A percentile compares a stretch with the other conserved stretches of the same genome.
Evolutionary conservation across 30 jellyfish, hydroid and myxozoan species (phyloP).

Genomic region (Aurelia sp.): DNA sequence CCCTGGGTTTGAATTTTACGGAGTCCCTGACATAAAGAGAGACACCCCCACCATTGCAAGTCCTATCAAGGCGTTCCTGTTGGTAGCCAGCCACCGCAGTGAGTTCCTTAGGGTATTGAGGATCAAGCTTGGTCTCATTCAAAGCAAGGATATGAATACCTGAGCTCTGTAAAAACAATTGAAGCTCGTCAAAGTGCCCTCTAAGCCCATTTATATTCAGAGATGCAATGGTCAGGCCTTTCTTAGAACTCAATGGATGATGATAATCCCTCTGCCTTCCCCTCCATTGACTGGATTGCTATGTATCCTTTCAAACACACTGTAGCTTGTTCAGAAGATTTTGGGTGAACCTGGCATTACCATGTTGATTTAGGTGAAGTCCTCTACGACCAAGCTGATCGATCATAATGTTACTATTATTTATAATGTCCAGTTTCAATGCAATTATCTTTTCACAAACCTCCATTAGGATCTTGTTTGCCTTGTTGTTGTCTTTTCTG

Average conservation of each 20-base stretch:
- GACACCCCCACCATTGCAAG: background rate
- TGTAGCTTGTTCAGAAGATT: conserved; percentile 15
- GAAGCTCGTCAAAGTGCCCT: background rate
- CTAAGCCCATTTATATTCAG: conserved; percentile 12
- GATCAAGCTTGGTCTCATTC: conserved; percentile 25
- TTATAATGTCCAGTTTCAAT: conserved; percentile 2
- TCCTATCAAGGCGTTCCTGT: background rate
- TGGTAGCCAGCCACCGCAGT: conserved; percentile 1
- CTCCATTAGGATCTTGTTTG: conserved; percentile 10
- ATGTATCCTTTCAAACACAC: background rate
- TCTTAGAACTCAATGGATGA: background rate
- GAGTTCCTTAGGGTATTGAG: conserved; percentile 6
- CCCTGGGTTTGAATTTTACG: background rate
- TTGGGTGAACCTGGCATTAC: conserved; percentile 9
- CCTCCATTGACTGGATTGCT: background rate
- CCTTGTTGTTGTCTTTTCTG: conserved; percentile 21
- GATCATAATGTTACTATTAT: conserved; percentile 2
- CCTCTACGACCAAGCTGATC: conserved; percentile 9
- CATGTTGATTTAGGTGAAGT: conserved; percentile 4
- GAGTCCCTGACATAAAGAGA: background rate
- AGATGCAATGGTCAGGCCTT: conserved; percentile 11
- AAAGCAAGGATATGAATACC: conserved; percentile 12
- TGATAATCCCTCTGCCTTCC: background rate
- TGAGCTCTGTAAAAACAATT: background rate
- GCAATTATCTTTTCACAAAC: background rate